Evolutionary conservation across 2,113 vertebrate species (phyloP), one percentile per base, ranked within the genome.

Genomic region (Brachyhypopomus occidentalis): DNA sequence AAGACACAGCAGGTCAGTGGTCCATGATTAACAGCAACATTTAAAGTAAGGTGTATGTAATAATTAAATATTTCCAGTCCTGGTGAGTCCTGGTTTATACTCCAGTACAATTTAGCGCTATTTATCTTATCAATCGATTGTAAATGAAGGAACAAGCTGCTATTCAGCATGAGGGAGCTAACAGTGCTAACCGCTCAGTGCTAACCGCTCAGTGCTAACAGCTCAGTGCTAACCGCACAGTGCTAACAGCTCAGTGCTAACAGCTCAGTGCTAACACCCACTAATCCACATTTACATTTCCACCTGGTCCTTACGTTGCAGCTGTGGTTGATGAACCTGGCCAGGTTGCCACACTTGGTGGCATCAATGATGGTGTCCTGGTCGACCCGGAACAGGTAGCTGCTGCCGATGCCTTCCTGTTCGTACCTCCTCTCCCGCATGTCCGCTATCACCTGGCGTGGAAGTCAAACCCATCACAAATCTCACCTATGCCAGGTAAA

Each of bases 291-390:
- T 52, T 11, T 1, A 14, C 45, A 52, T 14, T 52, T 52, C 5
- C 34, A 27, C 36, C 27, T 23, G 17, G 8, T 30, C 91, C 97
- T 95, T 88, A 99, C 98, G n/a, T 96, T 98, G 91, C 98, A 99
- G 92, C 98, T 99, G 93, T 99, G 98, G 86, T 99, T 99, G 84
- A 99, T 99, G 74, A 99, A 99, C 64, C 98, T 92, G 36, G 98
- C 95, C 0, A 99, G 94, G 90, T 99, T 99, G 70, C 98, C 97
- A 0, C 92, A 97, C 83, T 98, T 99, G 0, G 98, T 99, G 81
- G 98, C 98, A 2, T 99, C 98, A 0, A 99, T 98, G 90, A 99
- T 99, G 86, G 95, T 97, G 91, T 98, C 96, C 0, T 97, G 95
- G 88, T 99, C 97, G 0, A 99, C 94, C 27, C 97, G 91, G 90